Base-by-base conservation (phyloP, 2,113 vertebrate genomes). In the Dendrocopos noguchii region DNA sequence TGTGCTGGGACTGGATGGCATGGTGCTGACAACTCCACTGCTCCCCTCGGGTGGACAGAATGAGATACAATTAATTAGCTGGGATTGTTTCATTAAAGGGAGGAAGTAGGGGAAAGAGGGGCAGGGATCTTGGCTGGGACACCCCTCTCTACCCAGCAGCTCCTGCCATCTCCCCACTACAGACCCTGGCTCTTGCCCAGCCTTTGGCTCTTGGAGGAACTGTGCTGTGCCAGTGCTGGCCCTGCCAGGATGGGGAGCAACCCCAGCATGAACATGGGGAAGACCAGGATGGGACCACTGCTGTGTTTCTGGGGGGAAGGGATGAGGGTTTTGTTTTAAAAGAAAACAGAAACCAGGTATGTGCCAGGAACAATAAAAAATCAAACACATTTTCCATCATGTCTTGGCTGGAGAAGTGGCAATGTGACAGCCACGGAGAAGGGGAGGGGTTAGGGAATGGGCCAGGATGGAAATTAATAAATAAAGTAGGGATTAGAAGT, bases 341-440 rank as follows among this genome's bases (percentile, higher is more conserved):
- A 65, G 80, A 76, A 39, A 36, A 20, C 34, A 87, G 84, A 88
- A 95, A 65, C n/a, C 24, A 10, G 11, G 33, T 84, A 79, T 79
- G 71, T 95, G 92, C 94, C 94, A 96, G 94, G 89, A 92, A 92
- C 95, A 86, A 65, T 42, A 78, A 64, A 55, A 68, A 81, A 66
- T 74, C 67, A 87, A 96, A 80, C 61, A 56, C 91, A 90, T 94
- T 96, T 95, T 97, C 96, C 79, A 0, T 77, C 7, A 1, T 84
- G 52, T 91, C 85, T 95, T 95, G 91, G 95, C 91, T 80, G 81
- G 73, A 59, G 81, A 78, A 95, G 57, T 64, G 63, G 66, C 80
- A 42, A 66, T 94, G 86, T 92, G 96, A 95, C 95, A 95, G 90
- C 88, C 86, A 93, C 74, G 91, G 96, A 95, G 95, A 94, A 90